Base-by-base conservation (phyloP, 30 jellyfish, hydroid and myxozoan species). In the Mastigias papua region DNA sequence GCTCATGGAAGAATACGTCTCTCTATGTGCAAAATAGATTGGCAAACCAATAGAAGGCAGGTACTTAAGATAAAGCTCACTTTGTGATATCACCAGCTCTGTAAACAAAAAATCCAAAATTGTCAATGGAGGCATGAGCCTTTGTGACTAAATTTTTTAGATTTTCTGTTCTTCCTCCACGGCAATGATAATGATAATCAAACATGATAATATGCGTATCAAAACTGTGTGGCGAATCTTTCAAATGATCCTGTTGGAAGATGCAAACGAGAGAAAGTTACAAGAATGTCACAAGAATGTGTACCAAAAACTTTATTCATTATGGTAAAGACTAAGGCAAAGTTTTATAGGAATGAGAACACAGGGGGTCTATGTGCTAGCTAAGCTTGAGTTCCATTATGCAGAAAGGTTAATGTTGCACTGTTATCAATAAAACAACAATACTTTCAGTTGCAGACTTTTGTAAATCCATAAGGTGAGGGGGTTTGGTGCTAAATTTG, bases 201-300 rank as follows among this genome's bases (percentile, higher is more conserved):
- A 94, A 94, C 74, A 70, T 67, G 29, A 94, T 85, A 86, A 94
- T 89, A 64, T 89, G 99, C 16, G 99, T 94, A 81, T 94, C 99
- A 69, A 89, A 94, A 63, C 97, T 94, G 92, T 94, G 99, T 26
- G 74, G 65, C 0, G 99, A 94, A 34, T 84, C 90, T 34, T 94
- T 94, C 84, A 94, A 74, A 81, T 94, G 99, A 66, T 94, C 97
- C 91, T 86, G 73, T 30, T 23, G 28, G 34, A 30, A 0, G 60
- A 60, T 16, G 28, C 7, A 26, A 79, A 13, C 11, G 34, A 20
- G 33, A 37, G 11, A 11, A 37, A 37, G 11, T 77, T 7, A 37
- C 11, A 37, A 37, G 54, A 37, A 3, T 37, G 11, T n/a, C n/a
- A n/a, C n/a, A n/a, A n/a, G n/a, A n/a, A n/a, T n/a, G n/a, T n/a